Evolutionary conservation across 2,113 vertebrate genomes (phyloP).

Genomic region (Pterocles orientalis): DNA sequence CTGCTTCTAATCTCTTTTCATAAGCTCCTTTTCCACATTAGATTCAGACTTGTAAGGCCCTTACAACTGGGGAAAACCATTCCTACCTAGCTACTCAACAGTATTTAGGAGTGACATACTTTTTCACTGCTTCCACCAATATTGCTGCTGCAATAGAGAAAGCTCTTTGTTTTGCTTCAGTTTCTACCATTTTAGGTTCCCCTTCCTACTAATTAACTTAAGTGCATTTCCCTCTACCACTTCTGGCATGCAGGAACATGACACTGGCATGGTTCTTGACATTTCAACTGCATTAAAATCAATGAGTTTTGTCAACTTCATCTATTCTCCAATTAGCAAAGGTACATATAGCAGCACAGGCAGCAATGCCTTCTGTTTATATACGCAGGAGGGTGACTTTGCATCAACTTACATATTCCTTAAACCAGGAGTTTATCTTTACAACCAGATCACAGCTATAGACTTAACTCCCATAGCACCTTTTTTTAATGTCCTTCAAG

Average conservation of each 20-base stretch:
- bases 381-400: constrained; percentile 5
- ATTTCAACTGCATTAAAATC: constrained; percentile 39
- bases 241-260: constrained; percentile 49
- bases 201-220: constrained; percentile 46
- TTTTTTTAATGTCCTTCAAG: not conserved
- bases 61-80: not conserved
- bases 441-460: not conserved
- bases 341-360: not conserved
- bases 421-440: constrained; percentile 21
- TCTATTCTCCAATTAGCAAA: constrained; percentile 1
- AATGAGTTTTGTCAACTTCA: constrained; percentile 29
- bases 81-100: not conserved
- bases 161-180: not conserved
- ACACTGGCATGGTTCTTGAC: constrained; percentile 42
- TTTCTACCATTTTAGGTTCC: constrained; percentile 32
- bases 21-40: not conserved
- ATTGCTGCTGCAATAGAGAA: not conserved
- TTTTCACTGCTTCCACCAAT: not conserved
- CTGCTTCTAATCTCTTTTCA: not conserved
- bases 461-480: not conserved
- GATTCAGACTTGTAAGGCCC: not conserved
- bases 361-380: not conserved
- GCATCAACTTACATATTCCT: not conserved
- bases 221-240: constrained; percentile 30
- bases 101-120: not conserved